Percentiles rank a stretch among this genome's conserved stretches.
Evolutionary conservation across 2,888 invertebrate species (phyloP).

Genomic region (Beris chalybata): DNA sequence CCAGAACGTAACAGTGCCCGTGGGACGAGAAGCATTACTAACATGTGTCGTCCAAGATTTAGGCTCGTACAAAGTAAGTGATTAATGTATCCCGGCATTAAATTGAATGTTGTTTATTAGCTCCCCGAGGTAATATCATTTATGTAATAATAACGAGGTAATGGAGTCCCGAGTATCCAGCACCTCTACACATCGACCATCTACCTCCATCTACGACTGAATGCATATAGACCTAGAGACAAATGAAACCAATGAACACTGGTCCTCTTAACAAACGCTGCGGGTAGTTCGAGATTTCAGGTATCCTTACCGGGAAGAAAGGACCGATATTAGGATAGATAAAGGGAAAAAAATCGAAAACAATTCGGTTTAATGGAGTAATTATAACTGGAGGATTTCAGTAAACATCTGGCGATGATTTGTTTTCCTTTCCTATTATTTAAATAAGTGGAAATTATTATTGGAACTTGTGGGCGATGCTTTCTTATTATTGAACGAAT

Average conservation of each 20-base stretch:
- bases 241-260: too few relatives aligned
- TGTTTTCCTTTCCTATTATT: too few relatives aligned
- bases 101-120: slow-evolving; percentile 38
- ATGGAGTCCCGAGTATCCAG: slow-evolving; percentile 17
- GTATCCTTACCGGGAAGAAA: too few relatives aligned
- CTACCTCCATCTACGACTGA: too few relatives aligned
- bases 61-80: slow-evolving; percentile 66
- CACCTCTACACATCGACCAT: too few relatives aligned
- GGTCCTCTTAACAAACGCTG: too few relatives aligned
- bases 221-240: too few relatives aligned
- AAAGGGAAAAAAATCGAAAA: slow-evolving; percentile 11
- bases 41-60: slow-evolving; percentile 70
- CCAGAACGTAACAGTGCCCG: slow-evolving; percentile 68
- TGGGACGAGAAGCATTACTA: slow-evolving; percentile 68
- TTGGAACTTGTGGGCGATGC: too few relatives aligned
- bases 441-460: too few relatives aligned
- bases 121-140: slow-evolving; percentile 38
- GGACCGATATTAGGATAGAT: too few relatives aligned
- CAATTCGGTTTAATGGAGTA: slow-evolving; percentile 28
- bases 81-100: slow-evolving; percentile 29
- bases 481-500: too few relatives aligned
- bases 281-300: not conserved
- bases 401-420: too few relatives aligned
- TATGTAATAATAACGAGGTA: slow-evolving; percentile 34
- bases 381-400: not conserved